phyloP scores from a whole-genome alignment of 2,888 invertebrate species.

The Phyllotreta striolata region DNA sequence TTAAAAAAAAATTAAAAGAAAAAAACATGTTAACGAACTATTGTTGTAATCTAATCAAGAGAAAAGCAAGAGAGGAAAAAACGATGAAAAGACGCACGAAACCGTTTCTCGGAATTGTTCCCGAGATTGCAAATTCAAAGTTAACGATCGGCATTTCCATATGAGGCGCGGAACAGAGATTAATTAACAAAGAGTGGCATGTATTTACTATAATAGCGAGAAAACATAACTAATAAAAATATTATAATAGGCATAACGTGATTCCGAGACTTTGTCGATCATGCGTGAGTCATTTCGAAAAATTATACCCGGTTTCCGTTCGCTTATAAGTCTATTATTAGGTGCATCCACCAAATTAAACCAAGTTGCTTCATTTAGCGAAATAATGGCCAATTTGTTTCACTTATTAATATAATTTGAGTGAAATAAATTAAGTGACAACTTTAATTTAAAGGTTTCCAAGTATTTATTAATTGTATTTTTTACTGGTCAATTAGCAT shows the following conservation, averaged over 20 bases:
- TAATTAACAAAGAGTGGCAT: constrained; percentile 42
- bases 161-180: constrained; percentile 36
- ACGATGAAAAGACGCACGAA: constrained; percentile 21
- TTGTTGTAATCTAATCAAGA: constrained; percentile 19
- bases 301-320: constrained; percentile 36
- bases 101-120: constrained; percentile 35
- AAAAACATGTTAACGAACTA: constrained; percentile 6
- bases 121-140: constrained; percentile 27
- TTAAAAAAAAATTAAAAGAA: no score
- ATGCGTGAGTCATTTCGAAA: constrained; percentile 41
- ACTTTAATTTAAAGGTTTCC: not conserved
- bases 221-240: constrained; percentile 40
- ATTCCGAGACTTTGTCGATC: constrained; percentile 40
- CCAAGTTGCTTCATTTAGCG: not conserved
- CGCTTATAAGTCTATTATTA: constrained; percentile 28
- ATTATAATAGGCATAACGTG: constrained; percentile 43
- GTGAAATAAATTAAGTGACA: not conserved
- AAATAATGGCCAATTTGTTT: constrained; percentile 4
- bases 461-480: no score
- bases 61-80: constrained; percentile 12
- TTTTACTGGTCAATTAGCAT: no score
- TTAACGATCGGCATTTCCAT: constrained; percentile 41
- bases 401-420: constrained; percentile 2
- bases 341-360: constrained; percentile 21
- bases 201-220: constrained; percentile 43